Evolutionary conservation across 2,888 invertebrate species (phyloP), one percentile per base, ranked within the genome.

Genomic region (Ochropleura leucogaster): DNA sequence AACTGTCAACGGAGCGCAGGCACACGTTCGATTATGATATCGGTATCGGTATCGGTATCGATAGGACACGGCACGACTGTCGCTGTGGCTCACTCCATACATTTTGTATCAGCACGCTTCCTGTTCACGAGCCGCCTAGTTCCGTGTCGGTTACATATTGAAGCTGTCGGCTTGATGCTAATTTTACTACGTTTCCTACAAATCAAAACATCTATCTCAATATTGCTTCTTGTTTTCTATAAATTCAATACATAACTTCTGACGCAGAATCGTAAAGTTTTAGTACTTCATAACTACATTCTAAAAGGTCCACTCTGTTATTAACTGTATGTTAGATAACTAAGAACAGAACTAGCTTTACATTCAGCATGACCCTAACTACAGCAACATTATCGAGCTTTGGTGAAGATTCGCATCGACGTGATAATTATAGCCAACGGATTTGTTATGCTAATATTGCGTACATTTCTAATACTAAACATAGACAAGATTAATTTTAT

Each of bases 11-110:
- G 40, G 40, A 10, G 82, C 77, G 77, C 81, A 62, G 76, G 71
- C 85, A 80, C 59, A 64, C 77, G 47, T 76, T 82, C 60, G 82
- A 72, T 85, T 82, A 82, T 69, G 68, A 82, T 82, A 85, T 75
- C 77, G 51, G 42, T 63, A 67, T 71, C 66, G 81, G 68, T 62
- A 62, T 68, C 47, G 59, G 46, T 62, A 62, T 68, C 42, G 64
- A 42, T n/a, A 64, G 47, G 57, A 57, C 51, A 60, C 59, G 66
- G 42, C 77, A n/a, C 60, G 57, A 66, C 69, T 55, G 62, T 79
- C 78, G 16, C 68, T 46, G 69, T 9, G 62, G 66, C 74, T 63
- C 68, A 42, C 63, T 77, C 62, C 72, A 73, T 85, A 72, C 78
- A 85, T 85, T 85, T 66, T 68, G 83, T 49, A 71, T 44, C 62